Evolutionary conservation across 2,888 invertebrate species (phyloP).

Genomic region (Iphiclides podalirius): DNA sequence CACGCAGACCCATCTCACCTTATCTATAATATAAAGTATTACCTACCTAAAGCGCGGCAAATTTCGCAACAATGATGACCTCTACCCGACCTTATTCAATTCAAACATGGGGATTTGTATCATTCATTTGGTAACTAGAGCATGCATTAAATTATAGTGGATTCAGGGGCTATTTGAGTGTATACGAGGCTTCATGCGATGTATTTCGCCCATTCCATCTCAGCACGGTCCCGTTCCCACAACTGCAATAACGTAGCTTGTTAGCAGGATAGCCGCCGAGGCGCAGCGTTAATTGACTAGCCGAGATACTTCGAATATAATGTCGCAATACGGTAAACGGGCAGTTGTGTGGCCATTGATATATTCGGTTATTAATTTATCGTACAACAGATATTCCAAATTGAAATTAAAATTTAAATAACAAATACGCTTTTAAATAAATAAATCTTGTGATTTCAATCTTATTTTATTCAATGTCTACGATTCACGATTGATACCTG

Average conservation of each 20-base stretch:
- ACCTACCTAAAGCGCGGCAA: too few relatives aligned
- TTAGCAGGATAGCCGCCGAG: slow-evolving; percentile 48
- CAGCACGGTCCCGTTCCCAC: slow-evolving; percentile 10
- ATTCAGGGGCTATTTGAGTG: slow-evolving; percentile 10
- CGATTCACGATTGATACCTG: too few relatives aligned
- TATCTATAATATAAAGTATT: too few relatives aligned
- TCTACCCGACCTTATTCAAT: background rate
- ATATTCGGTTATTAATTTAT: slow-evolving; percentile 14
- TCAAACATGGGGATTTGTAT: slow-evolving; percentile 10
- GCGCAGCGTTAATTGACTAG: slow-evolving; percentile 58
- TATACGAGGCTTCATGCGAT: slow-evolving; percentile 3
- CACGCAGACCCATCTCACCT: too few relatives aligned
- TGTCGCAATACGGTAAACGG: slow-evolving; percentile 22
- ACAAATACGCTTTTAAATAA: too few relatives aligned
- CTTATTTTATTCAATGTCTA: too few relatives aligned
- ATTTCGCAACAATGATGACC: background rate
- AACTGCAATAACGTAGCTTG: slow-evolving; percentile 41
- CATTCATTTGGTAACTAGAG: slow-evolving; percentile 12
- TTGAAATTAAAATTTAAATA: too few relatives aligned
- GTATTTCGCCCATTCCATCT: slow-evolving; percentile 11
- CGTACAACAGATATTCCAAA: background rate
- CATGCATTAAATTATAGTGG: slow-evolving; percentile 12
- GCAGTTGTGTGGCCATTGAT: slow-evolving; percentile 15
- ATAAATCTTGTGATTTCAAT: too few relatives aligned
- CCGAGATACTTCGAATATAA: slow-evolving; percentile 44